Conservation (phyloP, 1,140 invertebrate genomes). For the Agraylea sexmaculata region DNA sequence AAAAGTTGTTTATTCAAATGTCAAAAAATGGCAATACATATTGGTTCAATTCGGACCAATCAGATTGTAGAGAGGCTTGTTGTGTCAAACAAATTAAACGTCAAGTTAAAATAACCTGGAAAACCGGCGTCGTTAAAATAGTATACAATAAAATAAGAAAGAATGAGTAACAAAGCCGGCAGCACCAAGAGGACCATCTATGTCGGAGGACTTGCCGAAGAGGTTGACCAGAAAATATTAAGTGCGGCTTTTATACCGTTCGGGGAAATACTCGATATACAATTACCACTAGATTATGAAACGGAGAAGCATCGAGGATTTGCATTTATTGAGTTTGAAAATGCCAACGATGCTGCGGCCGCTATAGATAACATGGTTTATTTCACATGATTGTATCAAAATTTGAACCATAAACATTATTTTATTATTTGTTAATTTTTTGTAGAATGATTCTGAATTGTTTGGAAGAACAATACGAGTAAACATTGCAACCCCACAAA, state of each 20-base stretch:
- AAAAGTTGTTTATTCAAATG: too few relatives aligned
- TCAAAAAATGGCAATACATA: too few relatives aligned
- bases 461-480: constrained; percentile 95
- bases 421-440: constrained; percentile 19
- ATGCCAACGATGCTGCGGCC: constrained; percentile 84
- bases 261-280: constrained; percentile 93
- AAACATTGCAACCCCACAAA: constrained; percentile 92
- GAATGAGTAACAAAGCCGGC: too few relatives aligned
- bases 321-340: constrained; percentile 97
- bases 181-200: constrained; percentile 68
- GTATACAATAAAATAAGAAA: too few relatives aligned
- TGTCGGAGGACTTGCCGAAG: constrained; percentile 88
- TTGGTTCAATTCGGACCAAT: too few relatives aligned
- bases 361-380: constrained; percentile 98
- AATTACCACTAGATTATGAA: constrained; percentile 97
- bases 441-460: constrained; percentile 92
- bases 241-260: constrained; percentile 97
- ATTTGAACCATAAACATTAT: constrained; percentile 2
- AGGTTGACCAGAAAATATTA: constrained; percentile 92
- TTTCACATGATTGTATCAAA: constrained; percentile 3
- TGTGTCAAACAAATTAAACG: too few relatives aligned
- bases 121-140: too few relatives aligned
- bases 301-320: constrained; percentile 95
- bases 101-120: too few relatives aligned
- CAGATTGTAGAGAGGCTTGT: too few relatives aligned